phyloP scores from a whole-genome alignment of 2,888 invertebrate species.

The Noctua comes region DNA sequence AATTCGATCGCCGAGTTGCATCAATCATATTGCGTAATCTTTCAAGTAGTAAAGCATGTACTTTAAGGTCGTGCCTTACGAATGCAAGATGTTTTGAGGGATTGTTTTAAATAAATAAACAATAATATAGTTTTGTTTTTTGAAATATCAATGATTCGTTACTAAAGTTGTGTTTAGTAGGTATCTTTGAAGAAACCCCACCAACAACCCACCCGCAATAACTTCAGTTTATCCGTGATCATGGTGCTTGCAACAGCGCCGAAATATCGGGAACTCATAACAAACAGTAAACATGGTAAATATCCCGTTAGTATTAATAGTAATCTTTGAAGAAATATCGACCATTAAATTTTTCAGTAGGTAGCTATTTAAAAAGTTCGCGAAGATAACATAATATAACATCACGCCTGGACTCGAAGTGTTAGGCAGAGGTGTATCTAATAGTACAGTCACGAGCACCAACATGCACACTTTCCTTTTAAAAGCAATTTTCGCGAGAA shows the following conservation, averaged over 20 bases:
- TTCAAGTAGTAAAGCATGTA: slow-evolving; percentile 13
- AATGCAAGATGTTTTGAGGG: background rate
- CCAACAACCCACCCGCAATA: too few relatives aligned
- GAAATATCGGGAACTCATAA: too few relatives aligned
- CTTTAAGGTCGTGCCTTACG: slow-evolving; percentile 8
- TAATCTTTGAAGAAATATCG: too few relatives aligned
- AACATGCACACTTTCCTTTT: too few relatives aligned
- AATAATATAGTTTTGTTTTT: background rate
- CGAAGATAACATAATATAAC: background rate
- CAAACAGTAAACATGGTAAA: too few relatives aligned
- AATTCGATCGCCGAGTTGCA: slow-evolving; percentile 50
- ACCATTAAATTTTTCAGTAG: background rate
- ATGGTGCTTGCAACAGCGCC: too few relatives aligned
- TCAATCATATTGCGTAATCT: slow-evolving; percentile 53
- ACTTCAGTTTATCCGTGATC: too few relatives aligned
- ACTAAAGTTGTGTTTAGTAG: background rate
- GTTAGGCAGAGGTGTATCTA: too few relatives aligned
- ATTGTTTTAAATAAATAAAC: background rate
- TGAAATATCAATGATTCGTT: background rate
- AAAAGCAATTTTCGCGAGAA: too few relatives aligned
- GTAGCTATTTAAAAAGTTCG: background rate
- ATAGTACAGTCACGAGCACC: too few relatives aligned
- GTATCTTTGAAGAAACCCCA: background rate
- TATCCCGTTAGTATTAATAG: too few relatives aligned
- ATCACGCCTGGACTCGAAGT: too few relatives aligned